Base-by-base conservation (phyloP, 1,140 invertebrate species). In the Drosophila neocordata region DNA sequence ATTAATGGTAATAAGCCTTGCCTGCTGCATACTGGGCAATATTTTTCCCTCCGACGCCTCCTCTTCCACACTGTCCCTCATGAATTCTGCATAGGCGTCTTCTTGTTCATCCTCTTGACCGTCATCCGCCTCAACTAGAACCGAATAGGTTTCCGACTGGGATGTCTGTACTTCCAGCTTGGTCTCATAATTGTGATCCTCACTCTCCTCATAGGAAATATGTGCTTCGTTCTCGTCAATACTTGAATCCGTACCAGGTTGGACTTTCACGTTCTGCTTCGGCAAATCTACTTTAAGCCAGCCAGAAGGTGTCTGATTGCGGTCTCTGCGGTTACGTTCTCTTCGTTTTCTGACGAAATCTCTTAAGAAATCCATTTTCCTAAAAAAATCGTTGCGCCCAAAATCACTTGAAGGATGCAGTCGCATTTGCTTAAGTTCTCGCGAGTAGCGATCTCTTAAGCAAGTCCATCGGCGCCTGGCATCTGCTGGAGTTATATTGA, bases 301-400 rank as follows among this genome's bases (percentile, higher is more conserved):
- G 7, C 75, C 70, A 12, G 78, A 57, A 27, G 82, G 68, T 12
- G 79, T 87, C 15, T 85, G 72, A 5, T 83, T 76, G 7, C 84
- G 82, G 11, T 83, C 74, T 15, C 82, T 63, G 1, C 81, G 53
- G 18, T 88, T 77, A 0, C 82, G 74, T 7, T 65, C 51, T 37
- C 22, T 8, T 20, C 89, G 73, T 22, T 88, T 90, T 5, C 83
- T 69, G 0, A 91, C 85, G 35, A 82, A 91, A n/a, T 77, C 71
- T 4, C 89, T 67, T 41, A 91, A 53, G 38, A 91, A 91, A 35
- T 91, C 89, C 89, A 91, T 91, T 64, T 88, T 76, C 5, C 78
- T 34, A 13, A 91, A 91, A 13, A 91, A 91, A 9, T 89, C 85
- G 66, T 82, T 91, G 51, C 76, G 77, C 0, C 77, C 89, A 31